Base-by-base conservation (phyloP, 2,888 invertebrate species). In the Napeogenes sylphis region DNA sequence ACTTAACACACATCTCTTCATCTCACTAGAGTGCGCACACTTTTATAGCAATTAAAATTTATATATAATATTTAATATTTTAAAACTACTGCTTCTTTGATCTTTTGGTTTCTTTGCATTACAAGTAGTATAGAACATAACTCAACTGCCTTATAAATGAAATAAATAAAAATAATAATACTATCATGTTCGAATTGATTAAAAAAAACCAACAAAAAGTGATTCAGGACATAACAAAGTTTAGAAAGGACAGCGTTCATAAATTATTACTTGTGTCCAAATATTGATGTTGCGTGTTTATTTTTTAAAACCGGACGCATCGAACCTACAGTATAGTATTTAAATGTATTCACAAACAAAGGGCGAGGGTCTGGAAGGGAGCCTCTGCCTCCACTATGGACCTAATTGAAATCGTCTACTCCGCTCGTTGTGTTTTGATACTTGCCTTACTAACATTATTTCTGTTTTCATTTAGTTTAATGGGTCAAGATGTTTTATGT, bases 311-410 rank as follows among this genome's bases (percentile, higher is more conserved):
- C 81, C 84, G 81, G 81, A 81, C 81, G 80, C 78, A 80, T 81
- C 78, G 77, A 73, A 75, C 75, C 76, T 77, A 74, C 75, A 74
- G 77, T 74, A 71, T 79, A 79, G 80, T 86, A 88, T 88, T 87
- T 86, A 86, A 87, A 88, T 89, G 85, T 87, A 82, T 87, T 80
- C 81, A 79, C 87, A 89, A 90, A 90, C 88, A 90, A 88, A 86
- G 82, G 85, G 80, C 80, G 75, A 78, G 80, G 75, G 72, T 73
- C 68, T 70, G 73, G 86, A 85, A 85, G 84, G 86, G 78, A 80
- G 79, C 77, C 75, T 75, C 73, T 74, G 76, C 75, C 70, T 76
- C 81, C 75, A 78, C 83, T 82, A 83, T 82, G 81, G 78, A 80
- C 81, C 86, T 90, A 88, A 90, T 89, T 87, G 88, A 87, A 84